Evolutionary conservation across 2,888 invertebrate genomes (phyloP).

Genomic region (Harpalus rubripes): DNA sequence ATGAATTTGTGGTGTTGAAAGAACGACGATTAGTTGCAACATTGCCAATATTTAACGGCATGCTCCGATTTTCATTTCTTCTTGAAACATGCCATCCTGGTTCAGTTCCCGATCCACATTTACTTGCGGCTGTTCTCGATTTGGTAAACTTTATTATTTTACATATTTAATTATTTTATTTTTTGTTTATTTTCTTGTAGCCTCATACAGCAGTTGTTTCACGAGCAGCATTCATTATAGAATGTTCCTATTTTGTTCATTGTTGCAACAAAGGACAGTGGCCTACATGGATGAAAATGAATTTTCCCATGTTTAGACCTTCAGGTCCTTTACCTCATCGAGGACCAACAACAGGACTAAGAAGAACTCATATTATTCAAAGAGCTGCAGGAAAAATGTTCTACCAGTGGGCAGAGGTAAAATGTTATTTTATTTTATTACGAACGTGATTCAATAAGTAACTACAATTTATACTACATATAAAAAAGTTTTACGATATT

Average conservation of each 20-base stretch:
- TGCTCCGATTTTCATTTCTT: slow-evolving; percentile 93
- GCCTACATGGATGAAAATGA: slow-evolving; percentile 98
- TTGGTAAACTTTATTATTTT: slow-evolving; percentile 81
- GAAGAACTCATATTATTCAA: slow-evolving; percentile 87
- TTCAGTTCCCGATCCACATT: slow-evolving; percentile 96
- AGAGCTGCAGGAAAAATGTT: slow-evolving; percentile 97
- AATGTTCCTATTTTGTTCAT: slow-evolving; percentile 98
- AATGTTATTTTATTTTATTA: slow-evolving; percentile 64
- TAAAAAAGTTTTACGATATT: no score
- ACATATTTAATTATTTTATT: slow-evolving; percentile 34
- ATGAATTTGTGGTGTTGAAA: slow-evolving; percentile 92
- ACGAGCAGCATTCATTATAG: slow-evolving; percentile 93
- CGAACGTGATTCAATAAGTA: no score
- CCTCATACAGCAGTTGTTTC: slow-evolving; percentile 96
- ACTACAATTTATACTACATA: no score
- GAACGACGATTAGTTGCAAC: slow-evolving; percentile 91
- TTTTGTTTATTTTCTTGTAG: slow-evolving; percentile 76
- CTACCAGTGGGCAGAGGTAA: slow-evolving; percentile 96
- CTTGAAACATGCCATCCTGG: slow-evolving; percentile 98
- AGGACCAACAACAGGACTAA: slow-evolving; percentile 79
- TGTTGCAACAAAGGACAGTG: slow-evolving; percentile 98
- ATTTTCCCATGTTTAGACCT: slow-evolving; percentile 86
- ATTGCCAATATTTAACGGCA: slow-evolving; percentile 90
- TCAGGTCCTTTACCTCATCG: slow-evolving; percentile 81
- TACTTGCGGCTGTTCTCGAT: slow-evolving; percentile 95